Conservation (phyloP, 2,888 invertebrate genomes). For the Drosophila emarginata region DNA sequence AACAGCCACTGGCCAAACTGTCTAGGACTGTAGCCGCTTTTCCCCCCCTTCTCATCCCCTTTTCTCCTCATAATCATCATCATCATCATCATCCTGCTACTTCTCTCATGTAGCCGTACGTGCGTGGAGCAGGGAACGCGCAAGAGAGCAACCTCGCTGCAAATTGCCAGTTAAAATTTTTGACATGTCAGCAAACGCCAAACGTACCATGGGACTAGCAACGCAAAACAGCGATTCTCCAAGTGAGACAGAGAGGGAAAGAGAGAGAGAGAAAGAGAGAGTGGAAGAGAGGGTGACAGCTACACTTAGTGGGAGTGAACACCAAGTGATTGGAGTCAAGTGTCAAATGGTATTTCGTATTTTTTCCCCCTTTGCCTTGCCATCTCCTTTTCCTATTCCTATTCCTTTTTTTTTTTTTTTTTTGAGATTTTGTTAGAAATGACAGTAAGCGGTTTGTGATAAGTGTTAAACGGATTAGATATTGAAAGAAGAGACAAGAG, state of each 20-base stretch:
- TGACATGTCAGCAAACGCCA: constrained; percentile 75
- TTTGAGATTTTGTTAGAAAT: constrained; percentile 15
- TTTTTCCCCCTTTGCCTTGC: neutral
- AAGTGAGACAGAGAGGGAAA: neutral
- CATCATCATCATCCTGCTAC: neutral
- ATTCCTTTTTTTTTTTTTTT: neutral
- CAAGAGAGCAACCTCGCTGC: constrained; percentile 54
- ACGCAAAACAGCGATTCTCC: constrained; percentile 6
- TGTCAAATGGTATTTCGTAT: constrained; percentile 12
- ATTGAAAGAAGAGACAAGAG: constrained; percentile 5
- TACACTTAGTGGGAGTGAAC: neutral
- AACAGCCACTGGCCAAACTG: constrained; percentile 7
- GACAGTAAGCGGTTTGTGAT: constrained; percentile 16
- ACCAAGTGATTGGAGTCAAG: constrained; percentile 11
- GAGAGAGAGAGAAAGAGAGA: neutral
- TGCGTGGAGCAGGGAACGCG: constrained; percentile 50
- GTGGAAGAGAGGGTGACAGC: neutral
- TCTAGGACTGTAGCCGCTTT: neutral
- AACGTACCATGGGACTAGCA: constrained; percentile 53
- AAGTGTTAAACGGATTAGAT: constrained; percentile 8
- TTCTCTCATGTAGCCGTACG: constrained; percentile 42
- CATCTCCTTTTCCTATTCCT: neutral
- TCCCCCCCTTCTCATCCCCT: neutral
- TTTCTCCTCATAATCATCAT: neutral
- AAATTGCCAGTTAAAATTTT: constrained; percentile 77